Evolutionary conservation across 1,140 invertebrate genomes (phyloP).

Genomic region (Micrasema longulum): DNA sequence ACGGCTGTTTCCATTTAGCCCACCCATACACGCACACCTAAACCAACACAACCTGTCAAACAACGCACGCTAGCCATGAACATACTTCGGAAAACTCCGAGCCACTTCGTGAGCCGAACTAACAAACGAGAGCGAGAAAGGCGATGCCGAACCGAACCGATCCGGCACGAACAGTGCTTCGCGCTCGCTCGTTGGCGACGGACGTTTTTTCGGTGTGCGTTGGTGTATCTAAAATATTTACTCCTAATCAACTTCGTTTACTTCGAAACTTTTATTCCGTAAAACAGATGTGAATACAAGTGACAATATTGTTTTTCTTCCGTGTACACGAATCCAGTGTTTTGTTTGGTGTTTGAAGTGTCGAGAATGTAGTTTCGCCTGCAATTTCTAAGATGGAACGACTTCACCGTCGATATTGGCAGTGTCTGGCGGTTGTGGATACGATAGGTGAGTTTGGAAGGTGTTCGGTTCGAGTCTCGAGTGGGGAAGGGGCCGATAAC

Average conservation of each 20-base stretch:
- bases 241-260: slow-evolving; percentile 5
- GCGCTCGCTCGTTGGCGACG: slow-evolving; percentile 35
- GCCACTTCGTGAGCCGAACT: slow-evolving; percentile 14
- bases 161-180: slow-evolving; percentile 25
- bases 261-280: slow-evolving; percentile 23
- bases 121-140: slow-evolving; percentile 2
- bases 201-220: background rate
- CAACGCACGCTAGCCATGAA: slow-evolving; percentile 7
- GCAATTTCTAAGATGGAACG: slow-evolving; percentile 25
- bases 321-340: slow-evolving; percentile 9
- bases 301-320: slow-evolving; percentile 7
- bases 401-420: slow-evolving; percentile 8
- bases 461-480: slow-evolving; percentile 32
- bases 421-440: slow-evolving; percentile 13
- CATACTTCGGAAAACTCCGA: slow-evolving; percentile 17
- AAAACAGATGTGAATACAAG: slow-evolving; percentile 10
- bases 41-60: background rate
- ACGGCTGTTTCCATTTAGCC: slow-evolving; percentile 24
- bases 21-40: background rate
- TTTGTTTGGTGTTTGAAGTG: slow-evolving; percentile 30
- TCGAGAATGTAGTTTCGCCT: slow-evolving; percentile 40
- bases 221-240: slow-evolving; percentile 22
- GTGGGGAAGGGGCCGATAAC: slow-evolving; percentile 29
- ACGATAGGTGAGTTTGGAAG: slow-evolving; percentile 36
- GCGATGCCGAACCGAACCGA: slow-evolving; percentile 10